Evolutionary conservation across 2,888 invertebrate species (phyloP).

Genomic region (Zhuqinia jingwanae): DNA sequence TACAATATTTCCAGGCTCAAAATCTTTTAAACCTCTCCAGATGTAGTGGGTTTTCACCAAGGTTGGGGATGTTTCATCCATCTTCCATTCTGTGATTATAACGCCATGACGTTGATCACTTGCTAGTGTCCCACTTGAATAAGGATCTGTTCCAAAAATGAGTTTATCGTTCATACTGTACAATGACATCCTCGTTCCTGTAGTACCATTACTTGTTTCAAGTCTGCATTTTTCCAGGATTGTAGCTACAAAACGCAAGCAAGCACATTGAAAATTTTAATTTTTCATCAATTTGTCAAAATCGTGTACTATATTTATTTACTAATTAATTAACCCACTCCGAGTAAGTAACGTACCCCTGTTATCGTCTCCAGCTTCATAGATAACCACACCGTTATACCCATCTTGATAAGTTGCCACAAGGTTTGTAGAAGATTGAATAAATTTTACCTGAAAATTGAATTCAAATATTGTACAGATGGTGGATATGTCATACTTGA

Average conservation of each 20-base stretch:
- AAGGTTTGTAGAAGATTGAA: constrained; percentile 53
- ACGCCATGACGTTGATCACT: neutral
- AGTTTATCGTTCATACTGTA: constrained; percentile 41
- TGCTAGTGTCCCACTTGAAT: neutral
- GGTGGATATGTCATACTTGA: no score
- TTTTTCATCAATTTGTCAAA: no score
- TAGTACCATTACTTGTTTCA: neutral
- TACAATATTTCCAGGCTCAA: constrained; percentile 30
- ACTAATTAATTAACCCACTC: no score
- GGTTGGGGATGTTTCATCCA: neutral
- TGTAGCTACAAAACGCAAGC: constrained; percentile 42
- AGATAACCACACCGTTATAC: constrained; percentile 70
- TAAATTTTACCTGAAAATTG: constrained; percentile 71
- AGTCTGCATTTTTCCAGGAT: constrained; percentile 46
- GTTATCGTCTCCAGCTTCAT: constrained; percentile 77
- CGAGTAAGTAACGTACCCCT: no score
- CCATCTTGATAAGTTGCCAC: constrained; percentile 73
- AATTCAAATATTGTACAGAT: no score
- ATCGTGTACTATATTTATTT: no score
- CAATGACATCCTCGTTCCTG: constrained; percentile 7
- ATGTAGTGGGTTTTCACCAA: neutral
- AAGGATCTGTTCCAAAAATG: neutral
- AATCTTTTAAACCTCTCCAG: neutral
- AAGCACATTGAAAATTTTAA: no score
- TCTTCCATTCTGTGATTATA: constrained; percentile 39